A percentile compares a stretch with the other conserved stretches of the same genome.
Evolutionary conservation across 2,113 vertebrate genomes (phyloP).

Genomic region (Pygoscelis antarcticus): DNA sequence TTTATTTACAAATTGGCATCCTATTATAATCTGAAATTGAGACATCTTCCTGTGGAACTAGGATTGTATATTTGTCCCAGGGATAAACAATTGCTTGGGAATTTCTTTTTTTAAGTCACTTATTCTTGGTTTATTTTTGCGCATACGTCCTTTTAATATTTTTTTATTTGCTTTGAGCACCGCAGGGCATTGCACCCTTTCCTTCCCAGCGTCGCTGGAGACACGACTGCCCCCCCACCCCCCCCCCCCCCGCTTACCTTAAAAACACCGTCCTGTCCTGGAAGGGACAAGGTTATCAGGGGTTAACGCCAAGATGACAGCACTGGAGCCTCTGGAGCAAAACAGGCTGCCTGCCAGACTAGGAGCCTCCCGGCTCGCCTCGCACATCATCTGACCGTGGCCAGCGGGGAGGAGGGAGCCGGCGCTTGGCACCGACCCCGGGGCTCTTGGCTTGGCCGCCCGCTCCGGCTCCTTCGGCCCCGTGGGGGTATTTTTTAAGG

Average conservation of each 20-base stretch:
- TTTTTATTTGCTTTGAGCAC: not conserved
- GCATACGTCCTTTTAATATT: not conserved
- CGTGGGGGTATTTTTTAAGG: not conserved
- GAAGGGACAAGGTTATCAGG: constrained; percentile 79
- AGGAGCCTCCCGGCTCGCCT: constrained; percentile 78
- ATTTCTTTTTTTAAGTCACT: not conserved
- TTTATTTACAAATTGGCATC: constrained; percentile 63
- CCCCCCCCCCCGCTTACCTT: not conserved
- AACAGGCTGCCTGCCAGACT: constrained; percentile 87
- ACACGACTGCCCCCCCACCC: fast-evolving
- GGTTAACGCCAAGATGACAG: constrained; percentile 85
- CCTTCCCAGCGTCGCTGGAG: not conserved
- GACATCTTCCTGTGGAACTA: constrained; percentile 53
- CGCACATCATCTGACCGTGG: constrained; percentile 80
- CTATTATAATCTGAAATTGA: constrained; percentile 64
- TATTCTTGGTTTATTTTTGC: constrained; percentile 28
- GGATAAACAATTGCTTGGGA: constrained; percentile 61
- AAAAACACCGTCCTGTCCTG: not conserved
- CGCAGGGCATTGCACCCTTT: not conserved
- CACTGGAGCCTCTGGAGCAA: constrained; percentile 82
- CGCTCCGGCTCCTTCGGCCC: not conserved
- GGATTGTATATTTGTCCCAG: constrained; percentile 48
- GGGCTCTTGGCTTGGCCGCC: constrained; percentile 57
- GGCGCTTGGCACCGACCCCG: constrained; percentile 49
- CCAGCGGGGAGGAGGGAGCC: constrained; percentile 20